phyloP scores from a whole-genome alignment of 2,888 invertebrate species.

The Bimastos eiseni region DNA sequence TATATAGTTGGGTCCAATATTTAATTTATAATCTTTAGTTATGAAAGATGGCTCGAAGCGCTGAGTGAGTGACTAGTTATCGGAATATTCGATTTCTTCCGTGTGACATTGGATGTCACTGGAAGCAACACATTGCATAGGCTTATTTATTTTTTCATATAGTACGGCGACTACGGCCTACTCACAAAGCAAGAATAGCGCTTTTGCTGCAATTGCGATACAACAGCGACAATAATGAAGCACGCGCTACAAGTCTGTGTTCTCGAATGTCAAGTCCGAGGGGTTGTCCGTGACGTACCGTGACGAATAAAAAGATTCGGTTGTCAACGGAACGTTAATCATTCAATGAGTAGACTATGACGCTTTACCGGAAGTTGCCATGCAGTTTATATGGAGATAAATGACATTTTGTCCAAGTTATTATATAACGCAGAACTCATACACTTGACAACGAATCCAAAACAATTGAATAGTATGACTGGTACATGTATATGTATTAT shows the following conservation, averaged over 20 bases:
- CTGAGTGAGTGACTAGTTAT: not conserved
- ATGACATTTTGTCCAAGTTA: too few species aligned
- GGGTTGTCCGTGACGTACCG: not conserved
- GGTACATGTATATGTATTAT: too few species aligned
- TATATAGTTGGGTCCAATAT: not conserved
- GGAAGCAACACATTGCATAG: not conserved
- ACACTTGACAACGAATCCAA: too few species aligned
- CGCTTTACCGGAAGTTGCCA: too few species aligned
- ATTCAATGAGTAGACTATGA: too few species aligned
- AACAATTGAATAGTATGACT: too few species aligned
- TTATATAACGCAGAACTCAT: too few species aligned
- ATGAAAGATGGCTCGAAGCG: not conserved
- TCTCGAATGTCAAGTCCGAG: not conserved
- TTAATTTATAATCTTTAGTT: not conserved
- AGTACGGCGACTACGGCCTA: too few species aligned
- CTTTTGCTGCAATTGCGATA: not conserved
- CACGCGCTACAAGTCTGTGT: not conserved
- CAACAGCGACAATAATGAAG: not conserved
- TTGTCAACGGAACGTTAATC: too few species aligned
- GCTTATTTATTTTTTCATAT: not conserved
- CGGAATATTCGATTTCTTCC: not conserved
- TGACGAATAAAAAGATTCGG: not conserved
- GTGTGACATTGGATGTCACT: not conserved
- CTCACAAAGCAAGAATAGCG: not conserved
- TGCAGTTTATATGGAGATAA: too few species aligned